Percentiles rank a stretch among this genome's conserved stretches.
phyloP scores from a whole-genome alignment of 30 jellyfish, hydroid and myxozoan species.

The Aurelia coerulea region DNA sequence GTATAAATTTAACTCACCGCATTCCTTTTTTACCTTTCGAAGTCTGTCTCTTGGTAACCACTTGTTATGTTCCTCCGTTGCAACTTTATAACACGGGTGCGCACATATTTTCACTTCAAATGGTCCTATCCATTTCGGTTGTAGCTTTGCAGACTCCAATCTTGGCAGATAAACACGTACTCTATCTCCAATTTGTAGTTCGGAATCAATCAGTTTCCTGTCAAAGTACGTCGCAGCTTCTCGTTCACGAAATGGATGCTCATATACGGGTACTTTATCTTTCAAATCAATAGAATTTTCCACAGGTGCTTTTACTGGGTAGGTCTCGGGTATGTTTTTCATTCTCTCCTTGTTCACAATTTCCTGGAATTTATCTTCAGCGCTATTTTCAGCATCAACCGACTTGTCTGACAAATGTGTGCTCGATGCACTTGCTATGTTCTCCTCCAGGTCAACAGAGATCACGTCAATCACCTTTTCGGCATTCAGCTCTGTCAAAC shows the following conservation, averaged over 20 bases:
- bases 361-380: too few species aligned
- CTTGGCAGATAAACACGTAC: slow-evolving; percentile 15
- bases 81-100: neutral
- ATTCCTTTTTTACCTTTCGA: neutral
- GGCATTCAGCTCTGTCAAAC: too few species aligned
- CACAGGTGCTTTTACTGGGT: too few species aligned
- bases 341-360: too few species aligned
- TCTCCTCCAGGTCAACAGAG: too few species aligned
- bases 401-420: too few species aligned
- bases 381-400: too few species aligned
- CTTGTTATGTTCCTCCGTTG: neutral
- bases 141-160: slow-evolving; percentile 2
- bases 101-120: neutral
- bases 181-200: neutral
- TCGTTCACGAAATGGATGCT: neutral
- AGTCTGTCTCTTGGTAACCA: slow-evolving; percentile 12
- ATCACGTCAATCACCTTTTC: too few species aligned
- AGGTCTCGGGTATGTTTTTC: too few species aligned
- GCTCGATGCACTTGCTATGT: too few species aligned
- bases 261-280: too few species aligned
- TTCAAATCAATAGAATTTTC: too few species aligned
- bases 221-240: slow-evolving; percentile 11
- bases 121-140: slow-evolving; percentile 27
- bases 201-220: slow-evolving; percentile 8
- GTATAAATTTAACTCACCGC: neutral